Evolutionary conservation across 2,113 vertebrate species (phyloP).

Genomic region (Heptranchias perlo): DNA sequence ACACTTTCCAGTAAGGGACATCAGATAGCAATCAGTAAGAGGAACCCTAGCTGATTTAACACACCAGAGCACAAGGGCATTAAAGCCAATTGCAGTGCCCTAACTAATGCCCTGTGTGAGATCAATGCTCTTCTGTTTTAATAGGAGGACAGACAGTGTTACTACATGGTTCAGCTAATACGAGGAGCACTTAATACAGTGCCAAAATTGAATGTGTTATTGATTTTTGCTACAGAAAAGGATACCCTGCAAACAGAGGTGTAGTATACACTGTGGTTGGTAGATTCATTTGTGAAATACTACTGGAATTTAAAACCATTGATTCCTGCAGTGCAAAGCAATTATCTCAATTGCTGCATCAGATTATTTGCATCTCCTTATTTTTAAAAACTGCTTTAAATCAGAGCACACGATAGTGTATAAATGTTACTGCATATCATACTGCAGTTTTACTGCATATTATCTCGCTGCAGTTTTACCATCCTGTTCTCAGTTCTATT

Average conservation of each 20-base stretch:
- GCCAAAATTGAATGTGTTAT: background rate
- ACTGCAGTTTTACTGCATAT: background rate
- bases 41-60: background rate
- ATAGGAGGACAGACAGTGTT: background rate
- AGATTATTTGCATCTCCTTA: background rate
- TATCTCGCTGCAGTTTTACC: background rate
- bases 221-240: background rate
- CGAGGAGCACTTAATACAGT: background rate
- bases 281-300: background rate
- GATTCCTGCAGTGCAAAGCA: background rate
- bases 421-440: background rate
- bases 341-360: background rate
- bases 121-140: background rate
- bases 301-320: background rate
- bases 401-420: background rate
- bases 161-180: background rate
- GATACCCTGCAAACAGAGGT: background rate
- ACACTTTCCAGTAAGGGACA: background rate
- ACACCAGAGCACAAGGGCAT: background rate
- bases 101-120: background rate
- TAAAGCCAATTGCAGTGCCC: background rate
- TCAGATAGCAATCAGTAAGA: no score
- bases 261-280: background rate
- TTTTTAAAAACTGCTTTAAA: conserved; percentile 14
- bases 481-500: no score